These are phyloP conservation scores for Phortica okadai DNA, from an alignment of 2,888 invertebrate species.

Conservation along the genomic window DNA sequence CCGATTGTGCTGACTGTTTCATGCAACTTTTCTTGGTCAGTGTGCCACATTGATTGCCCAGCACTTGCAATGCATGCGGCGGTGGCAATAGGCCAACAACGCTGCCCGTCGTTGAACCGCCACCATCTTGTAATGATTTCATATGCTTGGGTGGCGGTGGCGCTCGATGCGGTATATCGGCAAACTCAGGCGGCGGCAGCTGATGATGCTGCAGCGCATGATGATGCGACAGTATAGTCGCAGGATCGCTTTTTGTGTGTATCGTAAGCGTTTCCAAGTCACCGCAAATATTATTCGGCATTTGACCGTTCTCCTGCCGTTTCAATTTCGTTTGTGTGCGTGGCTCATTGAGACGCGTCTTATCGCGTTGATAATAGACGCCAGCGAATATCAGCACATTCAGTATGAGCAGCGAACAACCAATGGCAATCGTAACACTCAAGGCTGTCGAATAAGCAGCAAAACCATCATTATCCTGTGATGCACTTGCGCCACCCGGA, in stretches of 20 bases:
- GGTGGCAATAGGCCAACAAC: constrained; percentile 83
- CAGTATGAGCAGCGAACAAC: constrained; percentile 92
- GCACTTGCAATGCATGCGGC: constrained; percentile 86
- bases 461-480: constrained; percentile 91
- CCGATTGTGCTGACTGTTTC: constrained; percentile 70
- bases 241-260: constrained; percentile 82
- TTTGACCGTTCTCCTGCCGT: constrained; percentile 89
- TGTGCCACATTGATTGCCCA: constrained; percentile 83
- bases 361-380: constrained; percentile 94
- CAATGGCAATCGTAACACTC: constrained; percentile 95
- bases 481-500: constrained; percentile 77
- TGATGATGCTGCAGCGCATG: constrained; percentile 88
- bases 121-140: constrained; percentile 76
- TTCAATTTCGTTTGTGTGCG: constrained; percentile 81
- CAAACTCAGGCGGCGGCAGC: constrained; percentile 90
- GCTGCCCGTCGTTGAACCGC: constrained; percentile 76
- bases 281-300: constrained; percentile 93
- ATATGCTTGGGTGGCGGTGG: constrained; percentile 85
- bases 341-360: constrained; percentile 83
- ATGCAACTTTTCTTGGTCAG: constrained; percentile 85
- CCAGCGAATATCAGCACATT: constrained; percentile 96
- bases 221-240: constrained; percentile 85
- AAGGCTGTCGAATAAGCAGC: constrained; percentile 93
- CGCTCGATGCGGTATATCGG: constrained; percentile 86
- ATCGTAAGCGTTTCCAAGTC: constrained; percentile 82